Evolutionary conservation across 2,888 invertebrate species (phyloP), one percentile per base, ranked within the genome.

Genomic region (Prosapia bicincta): DNA sequence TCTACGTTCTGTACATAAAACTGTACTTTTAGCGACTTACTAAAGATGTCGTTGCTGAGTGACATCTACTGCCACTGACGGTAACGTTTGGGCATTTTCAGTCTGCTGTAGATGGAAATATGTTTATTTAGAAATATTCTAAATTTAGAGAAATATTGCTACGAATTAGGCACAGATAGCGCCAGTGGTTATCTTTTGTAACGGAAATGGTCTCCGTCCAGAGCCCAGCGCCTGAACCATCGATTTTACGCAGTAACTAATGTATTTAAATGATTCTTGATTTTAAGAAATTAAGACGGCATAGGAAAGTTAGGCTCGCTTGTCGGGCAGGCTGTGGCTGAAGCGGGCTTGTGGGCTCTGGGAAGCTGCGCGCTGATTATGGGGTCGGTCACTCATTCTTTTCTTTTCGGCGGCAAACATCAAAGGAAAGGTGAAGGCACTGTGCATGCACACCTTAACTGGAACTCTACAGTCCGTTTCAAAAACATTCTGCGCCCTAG

Each of bases 351-450:
- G n/a, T n/a, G 26, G 43, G 38, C 26, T 32, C 38, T 38, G 68
- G 71, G 30, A 32, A 69, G 71, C 69, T 28, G 76, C 65, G 38
- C 66, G 69, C 26, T 75, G 75, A 74, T 75, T 77, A 72, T 68
- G 74, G 71, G 72, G 72, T 65, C 54, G 30, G 75, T 24, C 75
- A 72, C 75, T 75, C 69, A 66, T 72, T 72, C 76, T 76, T 76
- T 72, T 72, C 75, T 72, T 74, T 71, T 74, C 66, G 75, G 72
- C 77, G 77, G 77, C 77, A 75, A 77, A 74, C 72, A 72, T 77
- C 77, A 77, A 77, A 77, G 77, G 28, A 69, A 77, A 75, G 74
- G 74, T 66, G 74, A 77, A 74, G 69, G 77, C 72, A 76, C 73
- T 43, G 73, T 13, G 74, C 77, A 71, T 71, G 66, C 76, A 66